These are phyloP conservation scores for Panonychus citri DNA, from an alignment of 1,140 invertebrate species.

Conservation along the genomic window DNA sequence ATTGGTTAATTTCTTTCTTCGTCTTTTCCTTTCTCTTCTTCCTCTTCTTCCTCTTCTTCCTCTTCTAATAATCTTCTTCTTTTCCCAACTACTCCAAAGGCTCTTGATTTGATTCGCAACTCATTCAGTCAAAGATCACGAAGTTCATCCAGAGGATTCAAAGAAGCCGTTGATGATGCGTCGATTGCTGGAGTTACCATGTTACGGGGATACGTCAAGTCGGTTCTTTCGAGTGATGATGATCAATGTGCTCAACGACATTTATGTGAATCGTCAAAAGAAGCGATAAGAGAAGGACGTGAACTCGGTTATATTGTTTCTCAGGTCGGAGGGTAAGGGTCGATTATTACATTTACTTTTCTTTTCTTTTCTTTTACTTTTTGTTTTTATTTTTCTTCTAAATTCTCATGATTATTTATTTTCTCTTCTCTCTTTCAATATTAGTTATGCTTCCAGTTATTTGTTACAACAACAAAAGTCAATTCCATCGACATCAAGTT, in stretches of 20 bases:
- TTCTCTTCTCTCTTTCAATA: background rate
- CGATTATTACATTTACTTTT: no score
- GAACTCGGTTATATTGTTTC: conserved; percentile 64
- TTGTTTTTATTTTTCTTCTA: no score
- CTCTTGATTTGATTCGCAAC: background rate
- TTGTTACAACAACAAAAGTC: conserved; percentile 43
- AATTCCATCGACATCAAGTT: conserved; percentile 32
- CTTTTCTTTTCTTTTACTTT: no score
- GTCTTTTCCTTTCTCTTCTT: no score
- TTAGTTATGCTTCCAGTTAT: conserved; percentile 59
- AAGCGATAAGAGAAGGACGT: conserved; percentile 51
- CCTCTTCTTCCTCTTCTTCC: no score
- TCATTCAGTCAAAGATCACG: conserved; percentile 2
- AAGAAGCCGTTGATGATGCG: conserved; percentile 16
- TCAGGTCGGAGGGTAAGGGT: conserved; percentile 77
- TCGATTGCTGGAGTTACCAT: conserved; percentile 16
- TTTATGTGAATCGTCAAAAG: conserved; percentile 64
- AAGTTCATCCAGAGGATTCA: conserved; percentile 2
- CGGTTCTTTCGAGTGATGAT: conserved; percentile 44
- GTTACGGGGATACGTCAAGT: conserved; percentile 47
- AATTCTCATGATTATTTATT: no score
- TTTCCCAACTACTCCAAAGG: no score
- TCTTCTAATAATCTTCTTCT: no score
- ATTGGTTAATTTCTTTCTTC: no score
- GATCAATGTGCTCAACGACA: conserved; percentile 52